These are phyloP conservation scores for Embiotoca jacksoni DNA, from an alignment of 2,113 vertebrate genomes.

Conservation along the genomic window DNA sequence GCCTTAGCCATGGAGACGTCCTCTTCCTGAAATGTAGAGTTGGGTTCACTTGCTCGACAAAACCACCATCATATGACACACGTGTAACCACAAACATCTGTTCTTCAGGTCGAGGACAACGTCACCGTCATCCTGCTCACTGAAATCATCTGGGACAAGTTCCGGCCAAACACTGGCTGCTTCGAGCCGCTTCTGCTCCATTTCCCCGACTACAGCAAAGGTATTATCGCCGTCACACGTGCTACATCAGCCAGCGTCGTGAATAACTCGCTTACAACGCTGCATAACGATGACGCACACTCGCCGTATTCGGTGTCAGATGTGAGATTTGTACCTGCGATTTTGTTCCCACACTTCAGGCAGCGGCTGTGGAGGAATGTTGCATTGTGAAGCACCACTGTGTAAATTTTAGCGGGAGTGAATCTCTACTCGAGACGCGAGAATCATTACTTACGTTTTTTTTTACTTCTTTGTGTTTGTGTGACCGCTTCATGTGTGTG, in stretches of 20 bases:
- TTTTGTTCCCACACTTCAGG: slow-evolving; percentile 43
- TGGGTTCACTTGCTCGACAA: background rate
- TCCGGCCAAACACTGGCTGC: slow-evolving; percentile 91
- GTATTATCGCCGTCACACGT: slow-evolving; percentile 74
- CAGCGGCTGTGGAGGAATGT: slow-evolving; percentile 23
- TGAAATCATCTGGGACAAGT: slow-evolving; percentile 96
- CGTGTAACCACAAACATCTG: background rate
- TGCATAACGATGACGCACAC: slow-evolving; percentile 14
- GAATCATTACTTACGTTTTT: background rate
- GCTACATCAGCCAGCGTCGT: slow-evolving; percentile 15
- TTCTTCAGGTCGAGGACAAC: slow-evolving; percentile 89
- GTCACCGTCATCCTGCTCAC: slow-evolving; percentile 93
- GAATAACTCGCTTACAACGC: background rate
- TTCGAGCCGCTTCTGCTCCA: slow-evolving; percentile 93
- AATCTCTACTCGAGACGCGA: slow-evolving; percentile 8
- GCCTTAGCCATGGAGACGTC: background rate
- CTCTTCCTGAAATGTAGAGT: background rate
- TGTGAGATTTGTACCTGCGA: slow-evolving; percentile 65
- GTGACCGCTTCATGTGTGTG: slow-evolving; percentile 24
- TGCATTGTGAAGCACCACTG: slow-evolving; percentile 21
- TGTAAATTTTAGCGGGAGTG: slow-evolving; percentile 27
- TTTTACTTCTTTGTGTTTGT: background rate
- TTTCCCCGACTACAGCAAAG: slow-evolving; percentile 98
- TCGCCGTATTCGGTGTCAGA: slow-evolving; percentile 18
- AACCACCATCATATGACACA: background rate